Conservation (phyloP, 2,888 invertebrate species). For the Gibbula magus region DNA sequence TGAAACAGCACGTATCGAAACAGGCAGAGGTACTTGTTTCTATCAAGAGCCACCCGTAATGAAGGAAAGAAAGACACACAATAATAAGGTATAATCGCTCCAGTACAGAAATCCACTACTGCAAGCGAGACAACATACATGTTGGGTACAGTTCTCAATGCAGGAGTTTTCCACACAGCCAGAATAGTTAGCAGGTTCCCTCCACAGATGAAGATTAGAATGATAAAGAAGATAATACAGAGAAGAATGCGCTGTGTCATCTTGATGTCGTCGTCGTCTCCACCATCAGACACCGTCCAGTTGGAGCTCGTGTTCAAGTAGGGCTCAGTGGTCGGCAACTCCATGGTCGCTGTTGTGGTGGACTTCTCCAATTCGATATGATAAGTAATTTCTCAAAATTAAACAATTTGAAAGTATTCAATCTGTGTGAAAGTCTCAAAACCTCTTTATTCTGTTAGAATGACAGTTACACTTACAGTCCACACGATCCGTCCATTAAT, state of each 20-base stretch:
- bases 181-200: slow-evolving; percentile 40
- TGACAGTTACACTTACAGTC: no score
- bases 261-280: not conserved
- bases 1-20: slow-evolving; percentile 14
- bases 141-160: slow-evolving; percentile 39
- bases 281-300: no score
- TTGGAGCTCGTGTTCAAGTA: no score
- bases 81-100: slow-evolving; percentile 2
- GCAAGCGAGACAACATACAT: slow-evolving; percentile 43
- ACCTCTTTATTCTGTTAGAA: no score
- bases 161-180: slow-evolving; percentile 28
- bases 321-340: no score
- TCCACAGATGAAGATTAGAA: slow-evolving; percentile 28
- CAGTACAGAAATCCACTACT: slow-evolving; percentile 30
- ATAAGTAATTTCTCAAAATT: no score
- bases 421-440: no score
- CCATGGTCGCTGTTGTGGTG: no score
- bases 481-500: no score
- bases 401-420: no score
- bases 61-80: not conserved
- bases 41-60: not conserved
- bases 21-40: slow-evolving; percentile 15
- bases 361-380: no score
- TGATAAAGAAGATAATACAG: not conserved
- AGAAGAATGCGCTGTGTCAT: not conserved